Evolutionary conservation across 1,140 invertebrate species (phyloP).

Genomic region (Ceratosolen solmsi): DNA sequence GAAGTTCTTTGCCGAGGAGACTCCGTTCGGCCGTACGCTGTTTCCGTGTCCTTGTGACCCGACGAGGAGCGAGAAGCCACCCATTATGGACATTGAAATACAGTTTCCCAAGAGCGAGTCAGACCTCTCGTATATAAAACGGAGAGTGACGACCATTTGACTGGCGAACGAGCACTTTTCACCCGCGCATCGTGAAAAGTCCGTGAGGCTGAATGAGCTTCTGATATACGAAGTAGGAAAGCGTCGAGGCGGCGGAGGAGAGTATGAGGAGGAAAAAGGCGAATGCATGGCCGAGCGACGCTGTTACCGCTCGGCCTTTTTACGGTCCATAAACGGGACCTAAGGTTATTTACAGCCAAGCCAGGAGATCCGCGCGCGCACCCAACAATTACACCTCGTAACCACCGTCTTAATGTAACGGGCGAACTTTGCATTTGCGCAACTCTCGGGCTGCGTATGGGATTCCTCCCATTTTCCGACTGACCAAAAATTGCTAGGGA

Average conservation of each 20-base stretch:
- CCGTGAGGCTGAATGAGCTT: slow-evolving; percentile 34
- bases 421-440: slow-evolving; percentile 45
- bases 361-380: slow-evolving; percentile 44
- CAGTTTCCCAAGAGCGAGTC: too few species aligned
- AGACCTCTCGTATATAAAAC: too few species aligned
- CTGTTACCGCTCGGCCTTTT: slow-evolving; percentile 59
- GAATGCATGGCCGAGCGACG: slow-evolving; percentile 34
- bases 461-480: background rate
- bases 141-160: too few species aligned
- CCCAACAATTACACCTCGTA: slow-evolving; percentile 61
- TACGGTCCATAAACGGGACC: slow-evolving; percentile 64
- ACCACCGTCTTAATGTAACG: slow-evolving; percentile 58
- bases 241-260: background rate
- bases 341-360: slow-evolving; percentile 59
- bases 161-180: background rate
- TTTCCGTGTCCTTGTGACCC: too few species aligned
- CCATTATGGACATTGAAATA: too few species aligned
- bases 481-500: too few species aligned
- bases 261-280: background rate
- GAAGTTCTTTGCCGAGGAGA: background rate
- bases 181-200: background rate
- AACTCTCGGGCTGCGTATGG: background rate
- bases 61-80: too few species aligned
- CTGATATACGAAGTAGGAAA: slow-evolving; percentile 64
- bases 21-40: background rate